Evolutionary conservation across 2,797 vertebrate genomes (phyloP).

Genomic region (Pachyuromys duprasi): DNA sequence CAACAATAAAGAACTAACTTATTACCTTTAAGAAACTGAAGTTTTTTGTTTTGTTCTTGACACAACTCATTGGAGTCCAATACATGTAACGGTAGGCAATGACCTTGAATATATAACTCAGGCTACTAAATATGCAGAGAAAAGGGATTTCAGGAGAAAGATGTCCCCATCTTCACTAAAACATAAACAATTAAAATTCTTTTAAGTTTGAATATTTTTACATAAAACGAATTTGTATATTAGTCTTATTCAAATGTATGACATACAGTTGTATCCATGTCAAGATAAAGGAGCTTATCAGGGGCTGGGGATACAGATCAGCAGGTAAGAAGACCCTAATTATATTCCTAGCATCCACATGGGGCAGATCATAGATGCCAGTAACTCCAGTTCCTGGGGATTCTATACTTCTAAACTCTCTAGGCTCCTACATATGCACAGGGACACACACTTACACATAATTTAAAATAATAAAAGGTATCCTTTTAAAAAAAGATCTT

Average conservation of each 20-base stretch:
- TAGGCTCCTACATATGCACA: not conserved
- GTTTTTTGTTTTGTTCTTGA: not conserved
- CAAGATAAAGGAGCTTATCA: not conserved
- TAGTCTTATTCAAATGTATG: constrained; percentile 6
- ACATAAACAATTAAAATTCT: not conserved
- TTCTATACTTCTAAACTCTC: not conserved
- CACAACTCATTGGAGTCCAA: not conserved
- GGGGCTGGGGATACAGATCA: too few species aligned
- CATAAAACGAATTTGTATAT: not conserved
- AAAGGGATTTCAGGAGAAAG: not conserved
- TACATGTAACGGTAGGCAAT: not conserved
- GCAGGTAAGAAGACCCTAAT: not conserved
- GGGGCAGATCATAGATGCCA: not conserved
- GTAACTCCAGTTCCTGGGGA: not conserved
- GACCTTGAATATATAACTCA: not conserved
- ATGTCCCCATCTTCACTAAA: not conserved
- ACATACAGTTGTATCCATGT: not conserved
- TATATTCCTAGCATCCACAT: not conserved
- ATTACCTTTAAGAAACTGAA: not conserved
- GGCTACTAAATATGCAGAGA: not conserved
- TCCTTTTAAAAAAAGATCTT: not conserved
- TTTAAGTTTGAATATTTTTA: not conserved
- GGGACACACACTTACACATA: not conserved
- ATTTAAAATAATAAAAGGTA: not conserved
- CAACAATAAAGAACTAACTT: too few species aligned